phyloP scores from a whole-genome alignment of 2,797 vertebrate species.

The Catamblyrhynchus diadema region DNA sequence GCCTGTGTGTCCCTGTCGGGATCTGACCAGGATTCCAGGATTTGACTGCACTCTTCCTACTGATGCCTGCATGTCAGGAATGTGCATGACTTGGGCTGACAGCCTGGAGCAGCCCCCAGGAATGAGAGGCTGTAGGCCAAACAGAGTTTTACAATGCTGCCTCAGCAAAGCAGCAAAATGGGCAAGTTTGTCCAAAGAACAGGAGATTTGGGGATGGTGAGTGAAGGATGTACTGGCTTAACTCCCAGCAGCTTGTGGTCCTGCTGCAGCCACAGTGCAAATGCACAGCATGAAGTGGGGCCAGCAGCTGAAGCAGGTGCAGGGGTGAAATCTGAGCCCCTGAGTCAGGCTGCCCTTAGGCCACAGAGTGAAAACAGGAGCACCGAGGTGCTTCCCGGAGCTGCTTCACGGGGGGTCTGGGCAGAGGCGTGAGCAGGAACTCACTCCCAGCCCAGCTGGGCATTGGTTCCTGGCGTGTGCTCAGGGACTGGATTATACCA shows the following conservation, averaged over 20 bases:
- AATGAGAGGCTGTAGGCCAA: neutral
- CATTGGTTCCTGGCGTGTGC: rapidly evolving
- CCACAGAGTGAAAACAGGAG: neutral
- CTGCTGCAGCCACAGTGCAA: neutral
- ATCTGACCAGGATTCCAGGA: neutral
- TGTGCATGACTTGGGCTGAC: neutral
- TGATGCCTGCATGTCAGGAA: neutral
- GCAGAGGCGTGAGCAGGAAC: neutral
- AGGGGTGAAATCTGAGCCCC: neutral
- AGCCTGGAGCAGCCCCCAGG: neutral
- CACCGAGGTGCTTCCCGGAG: rapidly evolving
- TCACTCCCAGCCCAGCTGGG: neutral
- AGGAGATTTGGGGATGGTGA: neutral
- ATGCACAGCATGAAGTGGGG: neutral
- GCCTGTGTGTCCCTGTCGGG: neutral
- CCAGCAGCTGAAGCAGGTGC: neutral
- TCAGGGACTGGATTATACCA: neutral
- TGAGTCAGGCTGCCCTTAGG: rapidly evolving
- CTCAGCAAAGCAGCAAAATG: neutral
- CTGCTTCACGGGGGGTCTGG: rapidly evolving
- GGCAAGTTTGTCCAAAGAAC: neutral
- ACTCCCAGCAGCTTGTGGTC: neutral
- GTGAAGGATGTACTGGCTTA: neutral
- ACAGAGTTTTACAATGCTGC: neutral
- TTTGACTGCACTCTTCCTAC: neutral